Base-by-base conservation (phyloP, 1,140 invertebrate species). In the Cotesia vestalis region DNA sequence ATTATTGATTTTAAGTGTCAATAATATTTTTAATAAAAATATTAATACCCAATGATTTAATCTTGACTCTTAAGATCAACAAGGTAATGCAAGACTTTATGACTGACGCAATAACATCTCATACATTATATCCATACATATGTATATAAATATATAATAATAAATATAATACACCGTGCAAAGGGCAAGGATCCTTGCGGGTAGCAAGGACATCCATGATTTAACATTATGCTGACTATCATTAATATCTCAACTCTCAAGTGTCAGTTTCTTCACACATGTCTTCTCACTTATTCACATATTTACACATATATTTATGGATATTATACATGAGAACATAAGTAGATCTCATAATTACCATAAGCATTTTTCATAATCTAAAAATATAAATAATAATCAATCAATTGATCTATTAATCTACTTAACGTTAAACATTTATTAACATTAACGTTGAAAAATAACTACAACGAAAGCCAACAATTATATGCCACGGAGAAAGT, bases 181-280 rank as follows among this genome's bases (percentile, higher is more conserved):
- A 72, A 69, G 73, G 73, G 73, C 73, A 75, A 75, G 73, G 73
- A 75, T 75, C 73, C 59, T 62, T 38, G 40, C 46, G 20, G 57
- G 73, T 72, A 72, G 73, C 73, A 75, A 75, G 70, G 73, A 66
- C 73, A 68, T 34, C 38, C 35, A 52, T 59, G 27, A 71, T 66
- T 14, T n/a, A 17, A 59, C 5, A 38, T 40, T 63, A 17, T 51
- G 38, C 57, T 60, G 27, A 34, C 20, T 60, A 20, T 40, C 61
- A 63, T 40, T 63, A 63, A 63, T 40, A 63, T 59, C 20, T 36
- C 4, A 62, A 51, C 59, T 36, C 51, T 62, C 59, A 62, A 62
- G 57, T 51, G 59, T 70, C 68, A 61, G 17, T 35, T 11, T 60
- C 59, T 60, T 11, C 59, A 55, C 17, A 55, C 12, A 55, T 55